These are phyloP conservation scores for Athripsodes cinereus DNA, from an alignment of 2,888 invertebrate species.

Conservation along the genomic window DNA sequence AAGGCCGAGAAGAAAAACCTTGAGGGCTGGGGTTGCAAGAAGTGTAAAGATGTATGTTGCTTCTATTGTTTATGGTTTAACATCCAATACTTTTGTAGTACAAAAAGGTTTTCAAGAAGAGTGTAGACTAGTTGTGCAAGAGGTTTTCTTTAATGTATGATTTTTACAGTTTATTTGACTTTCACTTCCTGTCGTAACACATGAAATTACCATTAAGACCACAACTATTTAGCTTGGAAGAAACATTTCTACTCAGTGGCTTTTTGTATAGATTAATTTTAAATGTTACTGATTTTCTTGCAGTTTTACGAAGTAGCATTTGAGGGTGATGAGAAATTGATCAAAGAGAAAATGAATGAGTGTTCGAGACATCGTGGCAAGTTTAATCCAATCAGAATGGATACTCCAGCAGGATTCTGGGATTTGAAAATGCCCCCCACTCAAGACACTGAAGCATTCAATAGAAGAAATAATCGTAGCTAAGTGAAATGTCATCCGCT, in stretches of 20 bases:
- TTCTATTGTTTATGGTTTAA: no score
- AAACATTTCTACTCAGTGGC: no score
- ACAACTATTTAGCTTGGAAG: no score
- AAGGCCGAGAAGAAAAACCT: conserved; percentile 40
- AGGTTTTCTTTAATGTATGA: no score
- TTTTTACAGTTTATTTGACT: no score
- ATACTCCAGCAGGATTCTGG: conserved; percentile 44
- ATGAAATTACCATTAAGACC: no score
- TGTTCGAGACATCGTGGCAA: conserved; percentile 43
- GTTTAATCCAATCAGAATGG: conserved; percentile 38
- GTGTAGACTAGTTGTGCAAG: no score
- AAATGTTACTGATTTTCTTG: background rate
- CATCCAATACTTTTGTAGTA: no score
- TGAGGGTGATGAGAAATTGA: conserved; percentile 38
- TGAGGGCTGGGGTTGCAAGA: conserved; percentile 45
- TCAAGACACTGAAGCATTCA: conserved; percentile 35
- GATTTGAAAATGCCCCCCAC: conserved; percentile 44
- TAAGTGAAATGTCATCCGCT: no score
- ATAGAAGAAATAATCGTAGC: conserved; percentile 10
- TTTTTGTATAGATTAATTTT: no score
- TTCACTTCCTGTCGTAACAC: no score
- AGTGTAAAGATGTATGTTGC: conserved; percentile 38
- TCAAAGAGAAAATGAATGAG: conserved; percentile 38
- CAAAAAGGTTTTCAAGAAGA: no score
- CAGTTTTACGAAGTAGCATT: conserved; percentile 45